Percentiles rank a stretch among this genome's conserved stretches.
Conservation (phyloP, 2,113 vertebrate genomes). For the Alethe diademata region DNA sequence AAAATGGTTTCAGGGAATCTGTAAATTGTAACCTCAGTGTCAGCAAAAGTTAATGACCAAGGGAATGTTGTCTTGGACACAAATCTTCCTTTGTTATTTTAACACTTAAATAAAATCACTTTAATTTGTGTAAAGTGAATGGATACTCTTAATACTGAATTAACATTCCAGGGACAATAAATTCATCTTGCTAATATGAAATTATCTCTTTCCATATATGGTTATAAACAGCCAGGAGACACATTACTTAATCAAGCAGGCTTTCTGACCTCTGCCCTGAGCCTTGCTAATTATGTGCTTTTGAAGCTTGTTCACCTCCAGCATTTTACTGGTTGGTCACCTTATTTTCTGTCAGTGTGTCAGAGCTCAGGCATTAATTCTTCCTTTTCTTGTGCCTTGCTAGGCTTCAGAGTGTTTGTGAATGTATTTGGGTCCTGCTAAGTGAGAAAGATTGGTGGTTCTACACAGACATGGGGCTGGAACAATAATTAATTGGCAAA, state of each 20-base stretch:
- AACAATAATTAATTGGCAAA: neutral
- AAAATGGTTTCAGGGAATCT: neutral
- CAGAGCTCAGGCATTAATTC: neutral
- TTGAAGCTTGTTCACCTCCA: neutral
- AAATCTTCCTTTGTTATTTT: neutral
- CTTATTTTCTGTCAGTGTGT: neutral
- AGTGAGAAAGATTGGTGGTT: neutral
- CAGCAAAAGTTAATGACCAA: neutral
- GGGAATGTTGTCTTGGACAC: neutral
- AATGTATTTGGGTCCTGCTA: neutral
- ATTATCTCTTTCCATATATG: neutral
- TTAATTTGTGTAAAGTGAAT: neutral
- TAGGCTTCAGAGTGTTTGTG: neutral
- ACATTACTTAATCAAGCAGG: neutral
- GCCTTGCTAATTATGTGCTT: neutral
- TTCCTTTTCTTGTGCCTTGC: neutral
- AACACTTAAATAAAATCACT: neutral
- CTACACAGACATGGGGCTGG: neutral
- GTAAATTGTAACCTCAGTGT: neutral
- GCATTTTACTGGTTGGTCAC: neutral
- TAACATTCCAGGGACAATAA: neutral
- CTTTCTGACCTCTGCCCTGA: neutral
- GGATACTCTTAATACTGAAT: neutral
- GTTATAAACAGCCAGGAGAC: neutral
- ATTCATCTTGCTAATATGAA: conserved; percentile 1